Evolutionary conservation across 2,888 invertebrate genomes (phyloP), one percentile per base, ranked within the genome.

Genomic region (Amorpha juglandis): DNA sequence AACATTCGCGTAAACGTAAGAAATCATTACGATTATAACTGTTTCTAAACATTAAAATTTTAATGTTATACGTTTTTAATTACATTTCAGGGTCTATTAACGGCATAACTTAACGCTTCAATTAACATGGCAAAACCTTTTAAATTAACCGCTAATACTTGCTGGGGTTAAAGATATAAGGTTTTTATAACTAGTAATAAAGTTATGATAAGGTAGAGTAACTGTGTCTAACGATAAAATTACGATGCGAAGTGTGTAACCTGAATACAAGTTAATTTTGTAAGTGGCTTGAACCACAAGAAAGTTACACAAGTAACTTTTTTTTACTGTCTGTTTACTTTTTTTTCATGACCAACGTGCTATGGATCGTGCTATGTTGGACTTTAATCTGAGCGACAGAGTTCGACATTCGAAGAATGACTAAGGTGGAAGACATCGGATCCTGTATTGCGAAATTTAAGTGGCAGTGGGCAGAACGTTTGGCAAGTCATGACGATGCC

Each of bases 11-110:
- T n/a, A n/a, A n/a, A n/a, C n/a, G n/a, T n/a, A n/a, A n/a, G n/a
- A n/a, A n/a, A n/a, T n/a, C n/a, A n/a, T n/a, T n/a, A n/a, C 42
- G 42, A 42, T 58, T 58, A 55, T 42, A 58, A 16, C 19, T 19
- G 42, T 42, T 58, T 58, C 9, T 38, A 38, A 9, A 38, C 7
- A 38, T 38, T 38, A 7, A 38, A 38, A 38, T 58, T 19, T 42
- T 42, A 14, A 12, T 19, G 8, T n/a, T 27, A 35, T 35, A 9
- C 4, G 7, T 35, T 55, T 55, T 55, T 55, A 38, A 16, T 16
- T 19, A 38, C 55, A 6, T 16, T 35, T 11, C 16, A 38, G 16
- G 35, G 3, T 16, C 4, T 4, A 16, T 16, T 55, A 35, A 35
- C 12, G 27, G 14, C 6, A 52, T 33, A 52, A 52, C 11, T 27